These are phyloP conservation scores for Buceros bicornis DNA, from an alignment of 2,797 vertebrate species.

Conservation along the genomic window DNA sequence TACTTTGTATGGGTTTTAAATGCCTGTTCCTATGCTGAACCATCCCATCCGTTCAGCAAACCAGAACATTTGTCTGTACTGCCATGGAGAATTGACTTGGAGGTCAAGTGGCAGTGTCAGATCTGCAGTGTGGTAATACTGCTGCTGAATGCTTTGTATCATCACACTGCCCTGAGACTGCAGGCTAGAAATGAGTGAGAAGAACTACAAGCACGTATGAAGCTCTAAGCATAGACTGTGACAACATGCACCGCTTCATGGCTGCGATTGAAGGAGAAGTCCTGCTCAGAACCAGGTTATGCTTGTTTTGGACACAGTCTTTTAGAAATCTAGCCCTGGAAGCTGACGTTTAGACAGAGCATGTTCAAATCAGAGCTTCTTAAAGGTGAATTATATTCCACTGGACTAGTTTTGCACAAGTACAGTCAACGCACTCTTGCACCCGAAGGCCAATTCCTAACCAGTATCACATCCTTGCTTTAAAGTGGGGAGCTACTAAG, in stretches of 20 bases:
- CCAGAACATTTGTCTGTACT: not conserved
- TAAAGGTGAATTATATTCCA: not conserved
- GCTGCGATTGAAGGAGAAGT: not conserved
- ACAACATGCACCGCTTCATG: not conserved
- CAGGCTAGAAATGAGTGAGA: not conserved
- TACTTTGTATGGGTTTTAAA: not conserved
- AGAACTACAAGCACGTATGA: not conserved
- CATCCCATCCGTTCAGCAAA: not conserved
- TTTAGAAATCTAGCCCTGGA: not conserved
- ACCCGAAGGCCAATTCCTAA: not conserved
- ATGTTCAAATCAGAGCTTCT: not conserved
- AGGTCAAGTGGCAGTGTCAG: not conserved
- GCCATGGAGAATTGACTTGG: not conserved
- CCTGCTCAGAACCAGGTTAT: not conserved
- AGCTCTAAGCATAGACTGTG: not conserved
- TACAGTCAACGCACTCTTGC: not conserved
- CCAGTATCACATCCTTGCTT: not conserved
- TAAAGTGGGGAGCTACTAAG: not conserved
- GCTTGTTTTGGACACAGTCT: not conserved
- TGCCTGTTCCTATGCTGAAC: not conserved
- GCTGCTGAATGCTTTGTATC: not conserved
- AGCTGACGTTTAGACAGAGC: not conserved
- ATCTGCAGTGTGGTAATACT: not conserved
- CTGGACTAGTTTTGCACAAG: not conserved
- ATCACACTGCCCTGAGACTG: not conserved